A percentile compares a stretch with the other conserved stretches of the same genome.
These are phyloP conservation scores for Urosaurus nigricauda DNA, from an alignment of 2,797 vertebrate species.

Conservation along the genomic window DNA sequence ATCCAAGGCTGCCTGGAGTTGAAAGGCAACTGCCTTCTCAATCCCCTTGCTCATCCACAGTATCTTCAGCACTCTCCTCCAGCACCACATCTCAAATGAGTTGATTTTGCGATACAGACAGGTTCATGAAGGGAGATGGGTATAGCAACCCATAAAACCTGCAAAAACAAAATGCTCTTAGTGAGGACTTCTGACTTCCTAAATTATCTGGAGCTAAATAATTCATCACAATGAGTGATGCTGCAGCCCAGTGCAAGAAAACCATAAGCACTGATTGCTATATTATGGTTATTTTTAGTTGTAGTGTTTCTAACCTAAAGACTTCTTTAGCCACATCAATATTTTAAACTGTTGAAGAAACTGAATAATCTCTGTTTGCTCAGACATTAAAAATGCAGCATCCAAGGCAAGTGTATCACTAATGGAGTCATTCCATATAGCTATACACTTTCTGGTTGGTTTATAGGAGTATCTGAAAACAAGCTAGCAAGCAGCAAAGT, in stretches of 20 bases:
- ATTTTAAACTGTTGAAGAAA: conserved; percentile 74
- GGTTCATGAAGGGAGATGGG: not conserved
- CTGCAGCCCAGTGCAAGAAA: conserved; percentile 50
- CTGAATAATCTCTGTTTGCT: conserved; percentile 70
- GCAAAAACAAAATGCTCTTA: conserved; percentile 40
- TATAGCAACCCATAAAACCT: conserved; percentile 22
- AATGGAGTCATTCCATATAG: conserved; percentile 48
- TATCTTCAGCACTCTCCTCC: too few species aligned
- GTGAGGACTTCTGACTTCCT: conserved; percentile 13
- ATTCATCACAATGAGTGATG: conserved; percentile 54
- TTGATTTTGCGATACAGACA: too few species aligned
- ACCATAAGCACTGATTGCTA: conserved; percentile 24
- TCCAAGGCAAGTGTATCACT: conserved; percentile 48
- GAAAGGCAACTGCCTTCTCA: too few species aligned
- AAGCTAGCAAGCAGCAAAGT: not conserved
- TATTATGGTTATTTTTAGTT: conserved; percentile 64
- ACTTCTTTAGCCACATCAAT: conserved; percentile 72
- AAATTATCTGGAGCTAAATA: conserved; percentile 59
- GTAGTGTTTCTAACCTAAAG: conserved; percentile 70
- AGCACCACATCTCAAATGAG: too few species aligned
- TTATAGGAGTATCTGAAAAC: conserved; percentile 34
- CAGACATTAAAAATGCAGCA: conserved; percentile 75
- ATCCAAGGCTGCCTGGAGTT: too few species aligned
- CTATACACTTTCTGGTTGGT: conserved; percentile 49
- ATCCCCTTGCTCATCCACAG: too few species aligned